Percentiles rank a stretch among this genome's conserved stretches.
Conservation (phyloP, 2,113 vertebrate genomes). For the Equus quagga region DNA sequence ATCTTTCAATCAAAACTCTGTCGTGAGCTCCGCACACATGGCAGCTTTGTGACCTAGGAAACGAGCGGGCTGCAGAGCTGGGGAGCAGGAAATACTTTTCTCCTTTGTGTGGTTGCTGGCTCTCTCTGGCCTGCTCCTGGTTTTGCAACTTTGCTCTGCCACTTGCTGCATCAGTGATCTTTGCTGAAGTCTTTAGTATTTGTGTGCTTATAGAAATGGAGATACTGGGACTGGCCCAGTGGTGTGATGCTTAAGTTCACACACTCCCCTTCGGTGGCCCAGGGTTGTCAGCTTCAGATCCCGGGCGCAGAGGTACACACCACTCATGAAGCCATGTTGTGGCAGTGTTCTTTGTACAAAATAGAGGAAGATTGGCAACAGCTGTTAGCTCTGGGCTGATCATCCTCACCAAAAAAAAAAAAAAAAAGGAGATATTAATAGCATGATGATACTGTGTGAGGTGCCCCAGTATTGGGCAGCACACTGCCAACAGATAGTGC, state of each 20-base stretch:
- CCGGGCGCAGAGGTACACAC: too few relatives aligned
- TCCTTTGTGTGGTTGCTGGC: not conserved
- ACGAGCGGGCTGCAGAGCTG: not conserved
- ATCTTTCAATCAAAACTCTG: not conserved
- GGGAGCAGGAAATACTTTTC: not conserved
- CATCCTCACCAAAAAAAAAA: too few relatives aligned
- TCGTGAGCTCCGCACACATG: not conserved
- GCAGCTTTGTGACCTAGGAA: not conserved
- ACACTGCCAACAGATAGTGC: too few relatives aligned
- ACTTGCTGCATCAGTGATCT: not conserved
- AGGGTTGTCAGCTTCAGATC: too few relatives aligned
- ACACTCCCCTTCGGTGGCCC: too few relatives aligned
- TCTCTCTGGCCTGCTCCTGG: not conserved
- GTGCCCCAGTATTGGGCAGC: not conserved
- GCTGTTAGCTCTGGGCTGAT: too few relatives aligned
- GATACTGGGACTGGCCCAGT: too few relatives aligned
- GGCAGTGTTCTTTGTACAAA: too few relatives aligned
- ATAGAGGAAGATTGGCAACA: too few relatives aligned
- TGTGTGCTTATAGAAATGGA: not conserved
- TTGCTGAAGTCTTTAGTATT: not conserved
- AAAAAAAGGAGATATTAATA: not conserved
- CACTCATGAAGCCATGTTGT: too few relatives aligned
- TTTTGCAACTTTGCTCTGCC: not conserved
- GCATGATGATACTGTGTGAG: too few relatives aligned
- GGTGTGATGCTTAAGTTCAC: too few relatives aligned